Evolutionary conservation across 2,888 invertebrate genomes (phyloP).

Genomic region (Deilephila porcellus): DNA sequence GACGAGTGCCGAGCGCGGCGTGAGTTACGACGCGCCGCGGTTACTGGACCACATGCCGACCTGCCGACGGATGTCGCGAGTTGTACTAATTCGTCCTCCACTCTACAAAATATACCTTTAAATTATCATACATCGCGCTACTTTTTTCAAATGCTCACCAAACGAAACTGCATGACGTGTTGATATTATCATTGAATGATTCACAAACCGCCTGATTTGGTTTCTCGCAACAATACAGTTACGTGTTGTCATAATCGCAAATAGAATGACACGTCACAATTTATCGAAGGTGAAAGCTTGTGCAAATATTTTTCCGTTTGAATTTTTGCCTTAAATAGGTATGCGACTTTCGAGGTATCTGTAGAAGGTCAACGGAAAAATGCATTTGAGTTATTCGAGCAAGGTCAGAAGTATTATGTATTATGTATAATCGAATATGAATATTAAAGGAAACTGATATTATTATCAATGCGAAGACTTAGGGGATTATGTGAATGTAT

Average conservation of each 20-base stretch:
- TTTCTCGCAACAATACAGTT: slow-evolving; percentile 24
- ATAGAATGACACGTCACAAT: slow-evolving; percentile 19
- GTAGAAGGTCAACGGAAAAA: slow-evolving; percentile 15
- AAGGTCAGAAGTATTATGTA: not conserved
- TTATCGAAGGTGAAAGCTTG: slow-evolving; percentile 5
- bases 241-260: slow-evolving; percentile 20
- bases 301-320: slow-evolving; percentile 18
- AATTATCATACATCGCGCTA: not conserved
- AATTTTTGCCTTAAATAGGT: slow-evolving; percentile 23
- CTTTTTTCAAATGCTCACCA: not conserved
- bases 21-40: slow-evolving; percentile 12
- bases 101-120: slow-evolving; percentile 23
- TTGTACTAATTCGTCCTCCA: slow-evolving; percentile 42
- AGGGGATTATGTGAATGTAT: slow-evolving; percentile 5
- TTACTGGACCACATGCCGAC: slow-evolving; percentile 36
- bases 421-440: not conserved
- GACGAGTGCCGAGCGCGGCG: not conserved
- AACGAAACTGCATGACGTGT: slow-evolving; percentile 20
- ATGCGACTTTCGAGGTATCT: slow-evolving; percentile 14
- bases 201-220: slow-evolving; percentile 11
- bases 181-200: slow-evolving; percentile 15
- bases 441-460: not conserved
- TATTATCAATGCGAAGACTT: not conserved
- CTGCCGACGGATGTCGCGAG: slow-evolving; percentile 42
- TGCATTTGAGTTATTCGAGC: not conserved